Percentiles rank a stretch among this genome's conserved stretches.
phyloP scores from a whole-genome alignment of 2,113 vertebrate species.

The Naja naja region DNA sequence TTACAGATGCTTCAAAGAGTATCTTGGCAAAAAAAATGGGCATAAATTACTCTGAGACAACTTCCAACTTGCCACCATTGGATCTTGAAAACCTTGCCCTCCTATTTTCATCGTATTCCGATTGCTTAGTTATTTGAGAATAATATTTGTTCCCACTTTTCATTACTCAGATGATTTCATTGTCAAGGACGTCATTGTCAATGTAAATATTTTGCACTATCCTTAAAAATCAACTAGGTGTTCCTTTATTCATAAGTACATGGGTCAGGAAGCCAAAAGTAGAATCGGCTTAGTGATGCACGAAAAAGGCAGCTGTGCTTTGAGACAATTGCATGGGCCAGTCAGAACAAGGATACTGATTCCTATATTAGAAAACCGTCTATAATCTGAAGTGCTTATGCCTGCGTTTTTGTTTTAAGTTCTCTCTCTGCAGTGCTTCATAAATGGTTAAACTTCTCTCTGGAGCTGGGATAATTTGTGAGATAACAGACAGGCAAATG shows the following conservation, averaged over 20 bases:
- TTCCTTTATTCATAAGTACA: not conserved
- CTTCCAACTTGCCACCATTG: not conserved
- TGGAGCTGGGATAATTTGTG: conserved; percentile 2
- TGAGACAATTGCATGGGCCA: not conserved
- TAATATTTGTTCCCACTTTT: not conserved
- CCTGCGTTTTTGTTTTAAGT: not conserved
- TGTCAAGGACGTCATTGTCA: not conserved
- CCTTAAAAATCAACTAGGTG: not conserved
- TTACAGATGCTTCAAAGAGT: not conserved
- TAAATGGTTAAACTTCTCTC: not conserved
- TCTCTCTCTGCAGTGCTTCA: not conserved
- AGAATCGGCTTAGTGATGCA: not conserved
- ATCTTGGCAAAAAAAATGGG: not conserved
- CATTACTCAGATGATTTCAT: not conserved
- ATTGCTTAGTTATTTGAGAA: not conserved
- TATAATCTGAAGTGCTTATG: not conserved
- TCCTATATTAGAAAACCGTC: not conserved
- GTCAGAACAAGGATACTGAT: not conserved
- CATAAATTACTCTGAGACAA: not conserved
- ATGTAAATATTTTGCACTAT: not conserved
- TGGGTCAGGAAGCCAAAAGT: not conserved
- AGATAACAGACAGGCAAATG: not conserved
- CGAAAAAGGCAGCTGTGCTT: not conserved
- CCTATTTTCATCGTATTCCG: not conserved
- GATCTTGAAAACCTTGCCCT: not conserved